Base-by-base conservation (phyloP, 2,888 invertebrate species). In the Julus scanicus region DNA sequence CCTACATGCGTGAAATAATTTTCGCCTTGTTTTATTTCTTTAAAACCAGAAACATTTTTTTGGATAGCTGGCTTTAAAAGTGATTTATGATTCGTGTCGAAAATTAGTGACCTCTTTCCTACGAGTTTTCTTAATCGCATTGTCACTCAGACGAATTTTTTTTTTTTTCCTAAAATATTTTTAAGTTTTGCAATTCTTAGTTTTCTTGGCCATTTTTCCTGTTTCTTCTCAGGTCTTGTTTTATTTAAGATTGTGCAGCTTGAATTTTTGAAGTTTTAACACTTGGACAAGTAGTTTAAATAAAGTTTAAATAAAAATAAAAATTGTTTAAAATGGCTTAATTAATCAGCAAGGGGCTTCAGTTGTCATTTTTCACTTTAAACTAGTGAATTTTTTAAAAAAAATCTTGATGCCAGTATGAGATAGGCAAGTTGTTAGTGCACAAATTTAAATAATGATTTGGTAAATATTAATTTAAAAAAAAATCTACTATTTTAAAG, bases 101-200 rank as follows among this genome's bases (percentile, higher is more conserved):
- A 80, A 39, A 80, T 80, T 80, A 80, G 37, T 80, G 80, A 37
- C 80, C 80, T 80, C 37, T 80, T 80, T 80, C 80, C 11, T 71
- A 37, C 80, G 29, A 13, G 37, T 37, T 80, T 63, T 80, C 37
- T n/a, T 63, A 8, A 63, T 80, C 8, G 13, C 80, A 37, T 15
- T 37, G 37, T 80, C 37, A 29, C 29, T 80, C 15, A 29, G 29
- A 80, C 80, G 0, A 15, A n/a, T n/a, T 63, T 63, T 80, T 80
- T 80, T 80, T 80, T 80, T 80, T 37, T 29, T 13, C 37, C 63
- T 63, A 63, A 37, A 37, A 37, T 37, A 4, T 15, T 37, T 37
- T 20, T 80, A 37, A 17, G 13, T 80, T 80, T 80, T 80, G 80
- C 15, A 37, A 13, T 80, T 63, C 63, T 17, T 15, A 5, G 17